These are phyloP conservation scores for Chironomus striatipennis DNA, from an alignment of 1,140 invertebrate genomes.

Conservation along the genomic window DNA sequence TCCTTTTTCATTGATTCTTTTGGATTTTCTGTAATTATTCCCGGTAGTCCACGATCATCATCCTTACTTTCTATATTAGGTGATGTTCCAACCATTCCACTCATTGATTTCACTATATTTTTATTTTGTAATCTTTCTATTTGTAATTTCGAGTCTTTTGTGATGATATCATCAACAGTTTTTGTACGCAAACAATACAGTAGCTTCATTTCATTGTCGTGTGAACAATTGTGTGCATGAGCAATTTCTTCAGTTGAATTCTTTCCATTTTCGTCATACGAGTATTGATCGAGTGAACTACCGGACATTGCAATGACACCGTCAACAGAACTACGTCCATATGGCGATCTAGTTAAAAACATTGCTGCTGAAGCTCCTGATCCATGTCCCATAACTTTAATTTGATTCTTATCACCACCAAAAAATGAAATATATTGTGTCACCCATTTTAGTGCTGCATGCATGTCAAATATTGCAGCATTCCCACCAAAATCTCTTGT, in stretches of 20 bases:
- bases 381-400: slow-evolving; percentile 59
- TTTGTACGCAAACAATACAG: slow-evolving; percentile 48
- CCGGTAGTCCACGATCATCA: slow-evolving; percentile 51
- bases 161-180: slow-evolving; percentile 37
- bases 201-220: slow-evolving; percentile 42
- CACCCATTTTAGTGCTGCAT: slow-evolving; percentile 54
- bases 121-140: slow-evolving; percentile 37
- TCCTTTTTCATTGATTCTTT: slow-evolving; percentile 47
- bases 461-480: slow-evolving; percentile 59
- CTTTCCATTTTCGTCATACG: slow-evolving; percentile 47
- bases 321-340: slow-evolving; percentile 45
- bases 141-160: slow-evolving; percentile 44
- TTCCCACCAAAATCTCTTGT: slow-evolving; percentile 58
- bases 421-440: slow-evolving; percentile 56
- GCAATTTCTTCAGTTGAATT: slow-evolving; percentile 45
- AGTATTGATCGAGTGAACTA: slow-evolving; percentile 52
- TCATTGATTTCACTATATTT: slow-evolving; percentile 42
- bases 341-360: slow-evolving; percentile 46
- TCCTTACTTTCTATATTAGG: slow-evolving; percentile 54
- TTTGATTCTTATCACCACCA: slow-evolving; percentile 55
- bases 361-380: slow-evolving; percentile 54
- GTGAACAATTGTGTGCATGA: slow-evolving; percentile 45
- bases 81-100: slow-evolving; percentile 43
- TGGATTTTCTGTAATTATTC: slow-evolving; percentile 47
- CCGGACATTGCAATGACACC: slow-evolving; percentile 61